Evolutionary conservation across 2,113 vertebrate genomes (phyloP).

Genomic region (Epinephelus fuscoguttatus): DNA sequence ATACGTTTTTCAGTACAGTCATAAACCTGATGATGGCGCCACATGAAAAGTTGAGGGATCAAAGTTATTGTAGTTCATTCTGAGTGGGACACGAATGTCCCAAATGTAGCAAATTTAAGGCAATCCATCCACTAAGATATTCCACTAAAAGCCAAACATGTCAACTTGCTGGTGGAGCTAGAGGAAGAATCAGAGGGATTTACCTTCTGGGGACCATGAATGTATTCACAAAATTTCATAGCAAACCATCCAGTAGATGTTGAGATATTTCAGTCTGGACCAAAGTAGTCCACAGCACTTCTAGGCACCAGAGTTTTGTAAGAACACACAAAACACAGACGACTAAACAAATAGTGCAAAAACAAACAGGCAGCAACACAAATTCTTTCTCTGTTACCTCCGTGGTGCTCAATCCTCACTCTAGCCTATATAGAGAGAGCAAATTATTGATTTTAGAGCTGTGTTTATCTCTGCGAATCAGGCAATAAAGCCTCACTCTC

Average conservation of each 20-base stretch:
- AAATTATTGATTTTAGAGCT: constrained; percentile 63
- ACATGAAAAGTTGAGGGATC: too few species aligned
- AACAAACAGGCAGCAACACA: constrained; percentile 17
- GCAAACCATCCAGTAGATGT: not conserved
- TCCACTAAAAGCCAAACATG: too few species aligned
- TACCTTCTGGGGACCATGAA: not conserved
- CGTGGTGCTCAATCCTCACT: constrained; percentile 24
- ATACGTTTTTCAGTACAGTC: too few species aligned
- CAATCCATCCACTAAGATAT: too few species aligned
- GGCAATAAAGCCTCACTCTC: constrained; percentile 53
- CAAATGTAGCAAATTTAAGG: too few species aligned
- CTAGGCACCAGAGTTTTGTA: not conserved
- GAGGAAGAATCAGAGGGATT: not conserved
- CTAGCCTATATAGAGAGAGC: constrained; percentile 11
- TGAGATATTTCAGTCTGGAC: not conserved
- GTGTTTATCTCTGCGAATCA: constrained; percentile 32
- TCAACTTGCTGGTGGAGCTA: not conserved
- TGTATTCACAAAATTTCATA: not conserved
- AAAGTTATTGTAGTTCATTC: too few species aligned
- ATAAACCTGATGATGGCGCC: too few species aligned
- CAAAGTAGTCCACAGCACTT: not conserved
- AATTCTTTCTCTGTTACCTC: constrained; percentile 15
- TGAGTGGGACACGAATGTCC: too few species aligned
- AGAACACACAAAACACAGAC: not conserved
- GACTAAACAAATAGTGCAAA: not conserved